Base-by-base conservation (phyloP, 2,888 invertebrate genomes). In the Lumbricus terrestris region DNA sequence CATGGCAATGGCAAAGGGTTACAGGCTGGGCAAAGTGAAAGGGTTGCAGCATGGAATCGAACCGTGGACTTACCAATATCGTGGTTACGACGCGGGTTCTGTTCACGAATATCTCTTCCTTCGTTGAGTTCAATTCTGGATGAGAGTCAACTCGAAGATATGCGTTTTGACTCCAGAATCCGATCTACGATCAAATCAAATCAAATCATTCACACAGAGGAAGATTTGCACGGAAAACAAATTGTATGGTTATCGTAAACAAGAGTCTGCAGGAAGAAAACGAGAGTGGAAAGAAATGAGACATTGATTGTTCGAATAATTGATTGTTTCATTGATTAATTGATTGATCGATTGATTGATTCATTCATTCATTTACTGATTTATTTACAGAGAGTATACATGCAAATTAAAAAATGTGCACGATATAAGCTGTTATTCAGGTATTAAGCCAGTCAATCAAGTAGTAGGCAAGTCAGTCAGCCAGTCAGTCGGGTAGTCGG, bases 21-120 rank as follows among this genome's bases (percentile, higher is more conserved):
- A 15, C 15, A 54, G 29, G n/a, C n/a, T n/a, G 47, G 47, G 20
- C 20, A 47, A 47, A 15, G 47, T 47, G 18, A 11, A 15, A 47
- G 15, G 47, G 18, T 47, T 47, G 18, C 15, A 54, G 29, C 23
- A 16, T 54, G 54, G 29, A 29, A 5, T 69, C 69, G n/a, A 69
- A n/a, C 85, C 88, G n/a, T 89, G 37, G 33, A 89, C 91, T 92
- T 91, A 94, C 94, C 92, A 93, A 83, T 82, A 93, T 93, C 35
- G 92, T 93, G 8, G 93, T 93, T n/a, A 93, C 92, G 34, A 92
- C 18, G 11, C 85, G 85, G 1, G 85, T 85, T 85, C 85, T 34
- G n/a, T 85, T 85, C 1, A 37, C 37, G 20, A 37, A 37, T 18
- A 29, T 6, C 16, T 85, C 85, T 35, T 85, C 35, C 16, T 11